A percentile compares a stretch with the other conserved stretches of the same genome.
Conservation (phyloP, 2,113 vertebrate genomes). For the Hystrix cristata region DNA sequence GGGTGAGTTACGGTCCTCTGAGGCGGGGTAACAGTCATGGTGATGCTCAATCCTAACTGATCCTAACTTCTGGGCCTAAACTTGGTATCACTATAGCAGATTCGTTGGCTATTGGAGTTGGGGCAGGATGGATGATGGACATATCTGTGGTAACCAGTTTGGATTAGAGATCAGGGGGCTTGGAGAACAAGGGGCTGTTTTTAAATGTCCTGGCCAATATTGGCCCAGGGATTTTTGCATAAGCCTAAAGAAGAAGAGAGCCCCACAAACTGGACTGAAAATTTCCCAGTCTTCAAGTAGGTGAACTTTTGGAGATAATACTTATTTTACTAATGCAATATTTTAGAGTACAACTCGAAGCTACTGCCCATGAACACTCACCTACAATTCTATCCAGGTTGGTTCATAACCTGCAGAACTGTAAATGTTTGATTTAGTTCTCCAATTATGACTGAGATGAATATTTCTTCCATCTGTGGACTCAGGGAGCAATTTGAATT, state of each 20-base stretch:
- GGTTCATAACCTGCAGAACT: neutral
- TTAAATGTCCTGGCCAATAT: neutral
- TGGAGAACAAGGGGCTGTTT: neutral
- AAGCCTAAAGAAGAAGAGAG: neutral
- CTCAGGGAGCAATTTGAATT: conserved; percentile 21
- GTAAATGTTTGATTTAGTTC: neutral
- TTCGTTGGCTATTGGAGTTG: neutral
- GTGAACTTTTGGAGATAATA: neutral
- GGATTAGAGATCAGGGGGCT: neutral
- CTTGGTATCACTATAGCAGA: neutral
- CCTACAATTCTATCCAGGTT: neutral
- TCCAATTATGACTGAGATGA: neutral
- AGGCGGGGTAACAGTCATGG: neutral
- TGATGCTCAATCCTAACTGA: neutral
- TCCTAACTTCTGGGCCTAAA: neutral
- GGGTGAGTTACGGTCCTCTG: neutral
- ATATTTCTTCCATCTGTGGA: neutral
- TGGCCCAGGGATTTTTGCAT: neutral
- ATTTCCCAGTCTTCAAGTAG: neutral
- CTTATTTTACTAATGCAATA: neutral
- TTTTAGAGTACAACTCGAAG: conserved; percentile 54
- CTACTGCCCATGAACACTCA: neutral
- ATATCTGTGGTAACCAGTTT: neutral
- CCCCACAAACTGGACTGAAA: neutral
- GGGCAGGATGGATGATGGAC: neutral